phyloP scores from a whole-genome alignment of 2,113 vertebrate species.

The Neotoma lepida region DNA sequence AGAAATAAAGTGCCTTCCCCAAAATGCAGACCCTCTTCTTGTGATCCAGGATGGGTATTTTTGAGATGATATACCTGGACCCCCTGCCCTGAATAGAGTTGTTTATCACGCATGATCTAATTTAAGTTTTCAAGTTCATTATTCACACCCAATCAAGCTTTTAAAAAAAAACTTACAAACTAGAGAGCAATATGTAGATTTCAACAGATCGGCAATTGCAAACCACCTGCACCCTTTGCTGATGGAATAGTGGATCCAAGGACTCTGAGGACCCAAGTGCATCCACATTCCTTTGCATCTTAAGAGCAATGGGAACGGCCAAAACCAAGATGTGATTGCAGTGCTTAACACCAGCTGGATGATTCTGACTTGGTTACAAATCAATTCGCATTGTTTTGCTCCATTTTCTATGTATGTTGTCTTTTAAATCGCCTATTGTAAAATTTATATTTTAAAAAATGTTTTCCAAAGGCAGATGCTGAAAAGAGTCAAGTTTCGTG shows the following conservation, averaged over 20 bases:
- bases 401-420: slow-evolving; percentile 38
- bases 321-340: background rate
- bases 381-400: background rate
- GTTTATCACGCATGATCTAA: background rate
- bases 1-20: background rate
- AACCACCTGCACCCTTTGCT: background rate
- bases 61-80: background rate
- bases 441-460: slow-evolving; percentile 13
- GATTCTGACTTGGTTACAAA: slow-evolving; percentile 11
- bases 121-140: background rate
- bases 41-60: background rate
- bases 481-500: slow-evolving; percentile 31
- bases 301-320: background rate
- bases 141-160: background rate
- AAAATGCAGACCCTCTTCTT: slow-evolving; percentile 1
- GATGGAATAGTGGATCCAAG: background rate
- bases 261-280: background rate
- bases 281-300: slow-evolving; percentile 37
- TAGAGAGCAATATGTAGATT: background rate
- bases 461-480: background rate
- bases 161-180: background rate
- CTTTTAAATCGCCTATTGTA: slow-evolving; percentile 23
- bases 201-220: slow-evolving; percentile 35
- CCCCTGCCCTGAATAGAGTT: background rate
- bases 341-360: background rate